phyloP scores from a whole-genome alignment of 2,113 vertebrate genomes.

The Lathamus discolor region DNA sequence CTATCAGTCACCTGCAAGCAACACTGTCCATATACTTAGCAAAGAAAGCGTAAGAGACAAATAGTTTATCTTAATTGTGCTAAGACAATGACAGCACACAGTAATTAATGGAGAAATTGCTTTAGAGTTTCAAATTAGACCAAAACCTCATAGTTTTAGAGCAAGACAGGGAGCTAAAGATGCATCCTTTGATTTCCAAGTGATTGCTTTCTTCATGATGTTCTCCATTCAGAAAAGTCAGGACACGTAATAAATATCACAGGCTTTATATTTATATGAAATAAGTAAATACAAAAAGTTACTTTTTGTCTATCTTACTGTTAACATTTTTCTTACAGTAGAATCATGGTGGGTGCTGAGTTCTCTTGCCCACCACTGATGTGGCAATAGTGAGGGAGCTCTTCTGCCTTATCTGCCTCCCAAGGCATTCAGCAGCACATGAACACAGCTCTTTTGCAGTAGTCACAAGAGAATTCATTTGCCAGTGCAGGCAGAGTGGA shows the following conservation, averaged over 20 bases:
- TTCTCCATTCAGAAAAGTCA: not conserved
- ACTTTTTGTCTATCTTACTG: not conserved
- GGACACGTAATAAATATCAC: not conserved
- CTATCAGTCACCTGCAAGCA: not conserved
- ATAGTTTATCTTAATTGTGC: not conserved
- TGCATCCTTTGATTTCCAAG: not conserved
- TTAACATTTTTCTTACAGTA: not conserved
- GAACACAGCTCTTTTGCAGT: not conserved
- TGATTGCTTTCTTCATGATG: not conserved
- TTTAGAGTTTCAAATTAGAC: not conserved
- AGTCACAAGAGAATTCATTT: not conserved
- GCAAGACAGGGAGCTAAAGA: not conserved
- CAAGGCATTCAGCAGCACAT: not conserved
- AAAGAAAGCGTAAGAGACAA: not conserved
- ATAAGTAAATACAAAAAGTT: not conserved
- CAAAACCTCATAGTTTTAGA: not conserved
- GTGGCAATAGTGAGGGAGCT: not conserved
- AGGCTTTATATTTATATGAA: not conserved
- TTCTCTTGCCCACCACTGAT: not conserved
- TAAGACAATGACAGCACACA: not conserved
- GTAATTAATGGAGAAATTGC: not conserved
- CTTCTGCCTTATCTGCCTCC: not conserved
- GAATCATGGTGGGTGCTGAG: not conserved
- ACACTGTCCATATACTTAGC: not conserved
- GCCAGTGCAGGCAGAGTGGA: not conserved